Base-by-base conservation (phyloP, 2,113 vertebrate genomes). In the Ophiodon elongatus region DNA sequence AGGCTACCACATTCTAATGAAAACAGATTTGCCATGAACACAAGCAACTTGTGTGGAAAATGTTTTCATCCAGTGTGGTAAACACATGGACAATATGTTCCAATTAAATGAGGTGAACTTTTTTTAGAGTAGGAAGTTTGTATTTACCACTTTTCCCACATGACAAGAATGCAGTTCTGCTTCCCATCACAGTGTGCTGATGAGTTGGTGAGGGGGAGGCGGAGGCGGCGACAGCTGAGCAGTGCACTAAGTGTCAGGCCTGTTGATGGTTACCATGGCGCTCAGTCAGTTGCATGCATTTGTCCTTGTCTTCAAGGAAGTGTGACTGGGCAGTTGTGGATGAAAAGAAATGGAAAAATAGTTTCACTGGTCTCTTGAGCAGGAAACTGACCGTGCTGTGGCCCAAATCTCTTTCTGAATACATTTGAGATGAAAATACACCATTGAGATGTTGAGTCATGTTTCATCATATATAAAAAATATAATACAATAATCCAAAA, bases 191-290 rank as follows among this genome's bases (percentile, higher is more conserved):
- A 80, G 81, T 65, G 76, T 84, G 70, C 78, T 79, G 87, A 76
- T 69, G 78, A 86, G 80, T 73, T 80, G 84, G 54, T 79, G 87
- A 82, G 81, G 76, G 59, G 85, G 88, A 80, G 80, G 85, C 41
- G 82, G 81, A 89, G 81, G 78, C 90, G 82, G 87, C 25, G 75
- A 85, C 90, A 87, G 90, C 87, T 88, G 92, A 94, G 84, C 82
- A 85, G 37, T 73, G 85, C 77, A 80, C 35, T 31, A 82, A 83
- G 85, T 87, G 91, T 88, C 91, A 82, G 74, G 79, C 57, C 89
- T 87, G 79, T 82, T 86, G 69, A 84, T 68, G 88, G 94, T 95
- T 94, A 79, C 93, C 92, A 95, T 95, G 92, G 93, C 25, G 47
- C 68, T 85, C 67, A 67, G 83, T 91, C 90, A 89, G 87, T 93